A percentile compares a stretch with the other conserved stretches of the same genome.
phyloP scores from a whole-genome alignment of 2,113 vertebrate species.

The Oncorhynchus tshawytscha region DNA sequence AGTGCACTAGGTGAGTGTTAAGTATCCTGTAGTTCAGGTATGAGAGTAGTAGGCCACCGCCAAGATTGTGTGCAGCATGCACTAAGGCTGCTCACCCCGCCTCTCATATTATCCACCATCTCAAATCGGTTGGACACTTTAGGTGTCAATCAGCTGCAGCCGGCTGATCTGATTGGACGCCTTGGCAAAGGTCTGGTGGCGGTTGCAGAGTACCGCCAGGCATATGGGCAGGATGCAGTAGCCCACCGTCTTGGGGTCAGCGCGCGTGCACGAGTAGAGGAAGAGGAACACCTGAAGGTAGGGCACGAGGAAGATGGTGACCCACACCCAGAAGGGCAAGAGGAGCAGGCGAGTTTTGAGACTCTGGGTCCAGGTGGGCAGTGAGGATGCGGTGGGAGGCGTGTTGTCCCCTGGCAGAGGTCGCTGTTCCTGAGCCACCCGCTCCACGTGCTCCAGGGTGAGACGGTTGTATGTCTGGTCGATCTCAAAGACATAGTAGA shows the following conservation, averaged over 20 bases:
- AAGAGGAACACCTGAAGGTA: slow-evolving; percentile 98
- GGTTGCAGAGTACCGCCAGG: slow-evolving; percentile 89
- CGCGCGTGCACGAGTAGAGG: slow-evolving; percentile 94
- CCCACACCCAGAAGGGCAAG: slow-evolving; percentile 92
- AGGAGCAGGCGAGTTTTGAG: slow-evolving; percentile 81
- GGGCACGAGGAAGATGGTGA: slow-evolving; percentile 85
- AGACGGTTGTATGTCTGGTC: slow-evolving; percentile 87
- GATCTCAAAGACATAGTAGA: slow-evolving; percentile 94
- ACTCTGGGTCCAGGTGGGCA: slow-evolving; percentile 53
- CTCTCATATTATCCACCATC: neutral
- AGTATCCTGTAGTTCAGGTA: neutral
- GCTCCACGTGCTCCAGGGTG: slow-evolving; percentile 84
- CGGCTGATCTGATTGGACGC: slow-evolving; percentile 88
- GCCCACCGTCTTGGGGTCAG: slow-evolving; percentile 89
- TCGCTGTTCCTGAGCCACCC: slow-evolving; percentile 71
- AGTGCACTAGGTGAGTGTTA: neutral
- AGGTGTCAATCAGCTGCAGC: slow-evolving; percentile 88
- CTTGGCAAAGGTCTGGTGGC: slow-evolving; percentile 84
- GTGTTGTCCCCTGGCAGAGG: slow-evolving; percentile 67
- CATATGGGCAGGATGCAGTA: slow-evolving; percentile 96
- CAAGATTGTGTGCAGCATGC: neutral
- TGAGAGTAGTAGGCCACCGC: neutral
- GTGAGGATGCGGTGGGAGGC: slow-evolving; percentile 58
- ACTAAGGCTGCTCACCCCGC: neutral
- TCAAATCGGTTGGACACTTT: slow-evolving; percentile 28